Conservation (phyloP, 1,140 invertebrate genomes). For the Eumaeus atala region DNA sequence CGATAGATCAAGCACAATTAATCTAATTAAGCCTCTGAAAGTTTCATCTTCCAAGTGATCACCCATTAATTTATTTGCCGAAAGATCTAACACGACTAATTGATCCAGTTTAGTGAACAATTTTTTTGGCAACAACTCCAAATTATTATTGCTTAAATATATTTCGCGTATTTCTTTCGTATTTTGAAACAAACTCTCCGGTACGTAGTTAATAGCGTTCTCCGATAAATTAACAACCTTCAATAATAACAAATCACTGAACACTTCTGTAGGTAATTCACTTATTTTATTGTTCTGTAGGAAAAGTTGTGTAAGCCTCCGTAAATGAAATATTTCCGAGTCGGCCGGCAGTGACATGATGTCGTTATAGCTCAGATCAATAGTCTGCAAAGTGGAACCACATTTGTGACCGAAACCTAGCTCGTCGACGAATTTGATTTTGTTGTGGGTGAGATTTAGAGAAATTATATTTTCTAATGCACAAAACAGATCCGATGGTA, state of each 20-base stretch:
- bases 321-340: slow-evolving; percentile 78
- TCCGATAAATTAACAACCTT: slow-evolving; percentile 85
- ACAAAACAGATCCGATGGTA: slow-evolving; percentile 83
- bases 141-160: slow-evolving; percentile 82
- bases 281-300: slow-evolving; percentile 85
- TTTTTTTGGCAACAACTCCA: slow-evolving; percentile 81
- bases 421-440: slow-evolving; percentile 79
- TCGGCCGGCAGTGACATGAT: slow-evolving; percentile 79
- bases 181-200: slow-evolving; percentile 81
- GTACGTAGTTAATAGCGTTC: slow-evolving; percentile 82
- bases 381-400: slow-evolving; percentile 76
- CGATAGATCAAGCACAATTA: slow-evolving; percentile 81
- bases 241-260: slow-evolving; percentile 80
- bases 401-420: slow-evolving; percentile 78
- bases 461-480: slow-evolving; percentile 81
- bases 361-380: slow-evolving; percentile 84
- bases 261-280: slow-evolving; percentile 78
- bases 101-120: slow-evolving; percentile 80
- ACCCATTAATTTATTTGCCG: slow-evolving; percentile 81
- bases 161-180: slow-evolving; percentile 82
- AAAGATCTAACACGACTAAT: slow-evolving; percentile 82
- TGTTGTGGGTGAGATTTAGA: slow-evolving; percentile 85
- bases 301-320: slow-evolving; percentile 81
- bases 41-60: slow-evolving; percentile 81
- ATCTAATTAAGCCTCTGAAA: slow-evolving; percentile 80